Percentiles rank a stretch among this genome's conserved stretches.
Conservation (phyloP, 1,140 invertebrate species). For the Drosophila ercepeae region DNA sequence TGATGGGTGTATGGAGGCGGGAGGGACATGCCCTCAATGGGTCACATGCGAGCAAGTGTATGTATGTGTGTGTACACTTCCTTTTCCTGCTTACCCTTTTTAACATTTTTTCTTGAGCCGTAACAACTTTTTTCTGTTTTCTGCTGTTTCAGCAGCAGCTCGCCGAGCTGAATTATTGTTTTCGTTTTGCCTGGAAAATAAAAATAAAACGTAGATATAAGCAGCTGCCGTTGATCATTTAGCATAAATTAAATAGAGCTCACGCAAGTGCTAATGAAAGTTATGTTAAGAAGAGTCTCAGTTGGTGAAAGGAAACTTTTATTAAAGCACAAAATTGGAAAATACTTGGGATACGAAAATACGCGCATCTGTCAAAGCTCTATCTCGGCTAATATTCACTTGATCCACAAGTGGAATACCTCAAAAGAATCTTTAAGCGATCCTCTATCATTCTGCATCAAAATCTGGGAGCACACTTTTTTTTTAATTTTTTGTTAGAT, state of each 20-base stretch:
- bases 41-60: constrained; percentile 25
- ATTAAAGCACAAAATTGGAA: no score
- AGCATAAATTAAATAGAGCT: constrained; percentile 64
- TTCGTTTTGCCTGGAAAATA: constrained; percentile 74
- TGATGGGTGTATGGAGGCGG: not conserved
- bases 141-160: constrained; percentile 50
- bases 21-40: constrained; percentile 17
- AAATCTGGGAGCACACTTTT: no score
- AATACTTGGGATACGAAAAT: no score
- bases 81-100: constrained; percentile 72
- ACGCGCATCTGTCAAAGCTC: no score
- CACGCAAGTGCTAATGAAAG: constrained; percentile 63
- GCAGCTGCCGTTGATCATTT: constrained; percentile 76
- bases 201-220: constrained; percentile 73
- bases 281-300: constrained; percentile 23
- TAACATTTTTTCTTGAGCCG: constrained; percentile 23
- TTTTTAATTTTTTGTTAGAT: no score
- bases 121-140: constrained; percentile 46
- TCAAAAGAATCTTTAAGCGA: no score
- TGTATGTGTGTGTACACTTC: constrained; percentile 54
- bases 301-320: not conserved
- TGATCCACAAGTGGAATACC: no score
- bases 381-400: no score
- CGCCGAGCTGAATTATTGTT: constrained; percentile 67
- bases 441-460: no score